Evolutionary conservation across 2,888 invertebrate genomes (phyloP), one percentile per base, ranked within the genome.

Genomic region (Anthophora plumipes): DNA sequence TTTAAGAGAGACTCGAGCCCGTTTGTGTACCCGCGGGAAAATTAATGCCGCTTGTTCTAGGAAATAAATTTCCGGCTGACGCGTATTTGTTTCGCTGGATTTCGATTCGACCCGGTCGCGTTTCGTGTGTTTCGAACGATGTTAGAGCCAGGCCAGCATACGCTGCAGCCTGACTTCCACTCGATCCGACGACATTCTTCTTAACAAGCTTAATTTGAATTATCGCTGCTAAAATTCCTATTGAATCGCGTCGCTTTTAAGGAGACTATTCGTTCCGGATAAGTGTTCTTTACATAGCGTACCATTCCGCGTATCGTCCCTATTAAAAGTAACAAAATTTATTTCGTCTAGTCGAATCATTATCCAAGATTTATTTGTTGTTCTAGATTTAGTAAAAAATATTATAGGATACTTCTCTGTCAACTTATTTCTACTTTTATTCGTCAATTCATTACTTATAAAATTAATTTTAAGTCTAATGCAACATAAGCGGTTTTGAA

Each of bases 41-140:
- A 80, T 82, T 82, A 76, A 82, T 82, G 80, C 54, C 59, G 43
- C 48, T 48, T 60, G 69, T 80, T 74, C 52, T 31, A 48, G 31
- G n/a, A 37, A 71, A 81, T 75, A 71, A 71, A 81, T 80, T 75
- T 61, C 61, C 74, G 46, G 22, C 55, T 31, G 59, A n/a, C 69
- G 54, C 50, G 61, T 31, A 66, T 79, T 69, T 50, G 52, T 66
- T 68, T 76, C 37, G 60, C 41, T 48, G 39, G 31, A 48, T 77
- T 59, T 50, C 55, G 69, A 69, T 55, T 25, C 67, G 54, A 31
- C 54, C 61, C 0, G 52, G 41, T 50, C 54, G 25, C 22, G 69
- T 72, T 70, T 59, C 76, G 20, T 37, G 46, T 41, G 63, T 66
- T 60, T 66, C 63, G 46, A 60, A 63, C 48, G n/a, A 70, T 31